Evolutionary conservation across 1,140 invertebrate species (phyloP), one percentile per base, ranked within the genome.

Genomic region (Rhagoletis zephyria): DNA sequence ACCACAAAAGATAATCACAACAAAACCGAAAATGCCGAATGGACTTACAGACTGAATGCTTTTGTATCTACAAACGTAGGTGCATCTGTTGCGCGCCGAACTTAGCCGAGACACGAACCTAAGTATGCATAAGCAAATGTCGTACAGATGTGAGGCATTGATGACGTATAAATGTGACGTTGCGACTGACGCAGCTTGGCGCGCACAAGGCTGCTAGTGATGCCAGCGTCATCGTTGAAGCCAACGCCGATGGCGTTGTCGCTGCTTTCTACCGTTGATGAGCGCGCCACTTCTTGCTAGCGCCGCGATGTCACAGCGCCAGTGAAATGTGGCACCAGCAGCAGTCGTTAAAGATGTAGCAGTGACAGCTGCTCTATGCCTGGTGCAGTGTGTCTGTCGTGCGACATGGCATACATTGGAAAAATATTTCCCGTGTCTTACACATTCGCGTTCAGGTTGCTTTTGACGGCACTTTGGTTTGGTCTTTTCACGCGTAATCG

Each of bases 71-170:
- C 1, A 30, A 30, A 12, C 4, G 16, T 1, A 63, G 10, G 61
- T 63, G 10, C 74, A 81, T 16, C 74, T 81, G 48, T 81, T 81
- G 74, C 74, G 74, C 48, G 48, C 48, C n/a, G 16, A 81, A 56
- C 45, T 81, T 81, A 81, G 74, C 42, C 16, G 16, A 56, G 74
- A 81, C 74, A 81, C 5, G 14, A 45, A 74, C 67, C 67, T 16
- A 5, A 30, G 30, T 30, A 30, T n/a, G 61, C 30, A 10, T 40
- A 10, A 30, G 5, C 64, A 67, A 67, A 40, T 6, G 16, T 1
- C 70, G 16, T 10, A 51, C 65, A 3, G 30, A 45, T 4, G 14
- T 74, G 67, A 48, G 67, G 67, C 67, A 16, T 14, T 40, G 45
- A 45, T 74, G 45, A 74, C 67, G 40, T 81, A 56, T 56, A 48